Base-by-base conservation (phyloP, 2,797 vertebrate species). In the Oreochromis grahami region DNA sequence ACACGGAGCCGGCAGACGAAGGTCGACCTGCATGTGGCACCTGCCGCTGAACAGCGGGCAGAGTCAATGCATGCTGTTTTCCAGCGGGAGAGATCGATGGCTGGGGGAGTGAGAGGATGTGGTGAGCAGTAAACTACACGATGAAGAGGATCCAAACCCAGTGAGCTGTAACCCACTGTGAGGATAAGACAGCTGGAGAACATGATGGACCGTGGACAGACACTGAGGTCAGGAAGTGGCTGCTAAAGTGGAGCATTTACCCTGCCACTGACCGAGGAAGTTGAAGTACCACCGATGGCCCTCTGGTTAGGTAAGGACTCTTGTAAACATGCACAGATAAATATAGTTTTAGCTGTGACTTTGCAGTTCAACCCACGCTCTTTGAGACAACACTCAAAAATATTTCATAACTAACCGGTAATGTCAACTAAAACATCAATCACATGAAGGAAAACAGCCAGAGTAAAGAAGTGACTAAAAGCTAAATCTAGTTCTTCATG, bases 291-390 rank as follows among this genome's bases (percentile, higher is more conserved):
- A 79, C 45, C 70, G 8, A 17, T 72, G 52, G 52, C 52, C 74
- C 36, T 45, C 68, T 50, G 70, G 55, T 85, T 81, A 89, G 92
- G 91, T 93, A 91, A 92, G 91, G 91, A 92, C 76, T 48, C 17
- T 29, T 76, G 53, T 51, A 52, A 78, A 56, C 76, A 84, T 79
- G 14, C 26, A 32, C 38, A 78, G 29, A 87, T 77, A 78, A 34
- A 70, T 78, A 68, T 77, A 77, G 63, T 77, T 68, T 52, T 24
- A 29, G 36, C 14, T 50, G 34, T 52, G 32, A 58, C 29, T 81
- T 45, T 77, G 19, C 76, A 58, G 55, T 58, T 81, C 68, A 79
- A 17, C 51, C 65, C 81, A 81, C 79, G 19, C 48, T 84, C 21
- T 29, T 41, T 15, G 15, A 60, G 53, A 77, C 13, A 1, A 38